Conservation (phyloP, 2,797 vertebrate species). For the Oryzias dopingdopingensis region DNA sequence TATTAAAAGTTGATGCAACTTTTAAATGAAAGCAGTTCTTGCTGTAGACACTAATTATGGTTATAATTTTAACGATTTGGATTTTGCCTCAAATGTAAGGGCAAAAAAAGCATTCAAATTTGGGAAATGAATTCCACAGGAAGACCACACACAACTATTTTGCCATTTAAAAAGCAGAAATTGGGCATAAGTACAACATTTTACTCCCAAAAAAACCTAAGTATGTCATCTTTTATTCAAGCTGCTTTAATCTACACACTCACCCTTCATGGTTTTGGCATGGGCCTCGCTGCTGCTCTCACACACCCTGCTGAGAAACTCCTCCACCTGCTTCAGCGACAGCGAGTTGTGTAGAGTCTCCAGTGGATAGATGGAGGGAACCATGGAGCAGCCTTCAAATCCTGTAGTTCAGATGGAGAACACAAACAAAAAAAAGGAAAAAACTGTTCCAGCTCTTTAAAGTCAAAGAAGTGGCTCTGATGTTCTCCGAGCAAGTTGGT, state of each 20-base stretch:
- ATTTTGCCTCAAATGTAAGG: too few species aligned
- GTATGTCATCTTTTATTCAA: too few species aligned
- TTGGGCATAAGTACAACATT: too few species aligned
- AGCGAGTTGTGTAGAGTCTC: conserved; percentile 98
- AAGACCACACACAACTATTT: too few species aligned
- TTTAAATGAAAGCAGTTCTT: too few species aligned
- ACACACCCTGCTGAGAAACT: conserved; percentile 89
- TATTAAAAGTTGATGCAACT: too few species aligned
- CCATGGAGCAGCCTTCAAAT: conserved; percentile 98
- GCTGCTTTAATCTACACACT: not conserved
- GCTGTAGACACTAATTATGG: too few species aligned
- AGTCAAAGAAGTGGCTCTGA: not conserved
- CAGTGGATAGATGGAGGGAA: conserved; percentile 94
- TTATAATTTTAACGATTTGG: too few species aligned
- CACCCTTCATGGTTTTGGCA: conserved; percentile 85
- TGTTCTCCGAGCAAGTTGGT: conserved; percentile 30
- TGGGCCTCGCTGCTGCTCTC: conserved; percentile 84
- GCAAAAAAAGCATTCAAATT: too few species aligned
- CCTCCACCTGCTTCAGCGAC: conserved; percentile 92
- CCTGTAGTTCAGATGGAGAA: conserved; percentile 75
- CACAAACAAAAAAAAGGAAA: conserved; percentile 16
- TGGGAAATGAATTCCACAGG: too few species aligned
- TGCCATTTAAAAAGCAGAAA: too few species aligned
- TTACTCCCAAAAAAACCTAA: too few species aligned
- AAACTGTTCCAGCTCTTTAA: conserved; percentile 27